Evolutionary conservation across 30 jellyfish, hydroid and myxozoan genomes (phyloP).

Genomic region (Hydractinia echinata): DNA sequence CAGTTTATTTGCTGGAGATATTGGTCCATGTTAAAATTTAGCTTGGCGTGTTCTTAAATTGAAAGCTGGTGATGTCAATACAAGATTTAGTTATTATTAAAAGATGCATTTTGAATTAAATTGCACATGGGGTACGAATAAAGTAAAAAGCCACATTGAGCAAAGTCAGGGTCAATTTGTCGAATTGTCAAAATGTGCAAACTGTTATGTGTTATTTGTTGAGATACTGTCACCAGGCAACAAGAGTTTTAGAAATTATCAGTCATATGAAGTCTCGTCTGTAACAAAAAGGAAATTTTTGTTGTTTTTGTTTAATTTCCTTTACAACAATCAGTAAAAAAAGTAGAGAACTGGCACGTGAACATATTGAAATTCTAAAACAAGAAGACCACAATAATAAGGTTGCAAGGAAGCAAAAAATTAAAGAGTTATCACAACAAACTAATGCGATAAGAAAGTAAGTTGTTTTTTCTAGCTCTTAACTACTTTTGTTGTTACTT

Average conservation of each 20-base stretch:
- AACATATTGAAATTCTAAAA: slow-evolving; percentile 38
- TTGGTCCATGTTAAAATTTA: too few relatives aligned
- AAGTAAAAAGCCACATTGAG: too few relatives aligned
- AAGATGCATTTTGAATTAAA: too few relatives aligned
- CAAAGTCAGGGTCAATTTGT: too few relatives aligned
- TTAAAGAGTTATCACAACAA: slow-evolving; percentile 42
- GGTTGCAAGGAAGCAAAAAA: slow-evolving; percentile 25
- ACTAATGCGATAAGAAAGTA: slow-evolving; percentile 69
- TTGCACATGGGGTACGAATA: too few relatives aligned
- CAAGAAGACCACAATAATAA: slow-evolving; percentile 9
- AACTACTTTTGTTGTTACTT: too few relatives aligned
- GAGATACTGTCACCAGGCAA: background rate
- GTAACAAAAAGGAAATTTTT: background rate
- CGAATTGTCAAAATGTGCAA: too few relatives aligned
- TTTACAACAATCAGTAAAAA: slow-evolving; percentile 32
- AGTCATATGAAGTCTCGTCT: background rate
- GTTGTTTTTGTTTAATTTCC: background rate
- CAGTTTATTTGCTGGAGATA: too few relatives aligned
- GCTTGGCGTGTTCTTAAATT: too few relatives aligned
- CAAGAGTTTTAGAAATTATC: background rate
- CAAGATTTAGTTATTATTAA: too few relatives aligned
- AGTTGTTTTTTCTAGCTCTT: background rate
- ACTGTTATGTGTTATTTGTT: too few relatives aligned
- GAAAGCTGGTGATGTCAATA: too few relatives aligned
- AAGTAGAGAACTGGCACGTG: slow-evolving; percentile 55